Evolutionary conservation across 1,140 invertebrate species (phyloP), one percentile per base, ranked within the genome.

Genomic region (Solenopsis fugax): DNA sequence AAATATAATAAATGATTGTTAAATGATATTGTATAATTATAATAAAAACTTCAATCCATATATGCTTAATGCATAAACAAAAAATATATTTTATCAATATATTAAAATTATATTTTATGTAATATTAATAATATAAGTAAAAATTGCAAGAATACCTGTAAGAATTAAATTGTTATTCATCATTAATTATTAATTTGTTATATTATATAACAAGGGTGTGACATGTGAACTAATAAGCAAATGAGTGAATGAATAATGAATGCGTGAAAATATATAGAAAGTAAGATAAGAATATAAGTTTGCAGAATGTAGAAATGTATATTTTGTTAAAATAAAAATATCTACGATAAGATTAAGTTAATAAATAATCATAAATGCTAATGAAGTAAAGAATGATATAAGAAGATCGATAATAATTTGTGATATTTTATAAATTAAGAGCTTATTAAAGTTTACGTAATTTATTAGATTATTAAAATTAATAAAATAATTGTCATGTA

Each of bases 211-310:
- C 34, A 64, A 62, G 13, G n/a, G 16, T 37, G 0, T 1, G 3
- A 29, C 37, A 5, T 64, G 6, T 4, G 34, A 65, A 65, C 3
- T 65, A 65, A 65, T 1, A 16, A 65, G 62, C 18, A 37, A 67
- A 67, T 67, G 10, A 45, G 41, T 21, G 4, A 41, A 9, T 37
- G 18, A 64, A 34, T 5, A 37, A n/a, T n/a, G 29, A 41, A 18
- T 37, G 9, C 18, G 21, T 12, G 4, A 37, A 65, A 21, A 41
- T 21, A 65, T 65, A 10, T 67, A 1, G n/a, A 67, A 67, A 67
- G n/a, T 45, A 67, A 67, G n/a, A 45, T 67, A 67, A 67, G 37
- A 45, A 41, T 18, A 18, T 65, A 13, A 65, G 37, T 45, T 65
- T 37, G 18, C 29, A 37, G 12, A 67, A 45, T 21, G 37, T 41